These are phyloP conservation scores for Ophioninae sp. DNA, from an alignment of 2,888 invertebrate genomes.

Conservation along the genomic window DNA sequence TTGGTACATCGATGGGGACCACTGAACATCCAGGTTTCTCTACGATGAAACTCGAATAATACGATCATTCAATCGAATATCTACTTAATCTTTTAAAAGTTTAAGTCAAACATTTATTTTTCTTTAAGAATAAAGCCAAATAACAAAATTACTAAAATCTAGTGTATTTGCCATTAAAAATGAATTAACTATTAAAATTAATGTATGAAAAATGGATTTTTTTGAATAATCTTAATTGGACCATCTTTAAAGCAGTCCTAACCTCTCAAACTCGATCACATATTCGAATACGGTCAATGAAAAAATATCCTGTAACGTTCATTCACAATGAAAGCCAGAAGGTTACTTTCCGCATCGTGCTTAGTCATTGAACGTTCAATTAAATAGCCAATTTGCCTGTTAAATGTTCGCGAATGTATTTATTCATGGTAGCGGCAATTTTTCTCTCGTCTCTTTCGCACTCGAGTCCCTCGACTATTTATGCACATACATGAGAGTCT, in stretches of 20 bases:
- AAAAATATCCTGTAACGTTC: neutral
- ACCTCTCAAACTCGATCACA: too few species aligned
- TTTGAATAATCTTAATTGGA: too few species aligned
- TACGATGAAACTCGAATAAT: slow-evolving; percentile 50
- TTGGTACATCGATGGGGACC: slow-evolving; percentile 63
- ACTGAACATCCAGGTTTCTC: slow-evolving; percentile 75
- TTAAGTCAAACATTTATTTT: too few species aligned
- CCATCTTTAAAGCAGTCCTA: too few species aligned
- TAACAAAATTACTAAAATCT: too few species aligned
- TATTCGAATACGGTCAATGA: too few species aligned
- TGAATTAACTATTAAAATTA: too few species aligned
- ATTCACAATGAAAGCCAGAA: neutral
- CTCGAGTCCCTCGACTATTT: slow-evolving; percentile 1
- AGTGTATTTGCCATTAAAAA: too few species aligned
- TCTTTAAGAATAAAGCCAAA: too few species aligned
- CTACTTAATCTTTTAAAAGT: too few species aligned
- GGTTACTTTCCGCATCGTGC: neutral
- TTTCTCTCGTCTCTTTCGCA: slow-evolving; percentile 16
- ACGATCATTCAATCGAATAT: too few species aligned
- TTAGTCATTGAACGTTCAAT: slow-evolving; percentile 4
- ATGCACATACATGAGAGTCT: neutral
- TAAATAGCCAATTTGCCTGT: neutral
- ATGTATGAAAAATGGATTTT: too few species aligned
- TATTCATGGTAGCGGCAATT: slow-evolving; percentile 33
- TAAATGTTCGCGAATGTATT: slow-evolving; percentile 30